Percentiles rank a stretch among this genome's conserved stretches.
phyloP scores from a whole-genome alignment of 2,888 invertebrate genomes.

The Magallana nippona region DNA sequence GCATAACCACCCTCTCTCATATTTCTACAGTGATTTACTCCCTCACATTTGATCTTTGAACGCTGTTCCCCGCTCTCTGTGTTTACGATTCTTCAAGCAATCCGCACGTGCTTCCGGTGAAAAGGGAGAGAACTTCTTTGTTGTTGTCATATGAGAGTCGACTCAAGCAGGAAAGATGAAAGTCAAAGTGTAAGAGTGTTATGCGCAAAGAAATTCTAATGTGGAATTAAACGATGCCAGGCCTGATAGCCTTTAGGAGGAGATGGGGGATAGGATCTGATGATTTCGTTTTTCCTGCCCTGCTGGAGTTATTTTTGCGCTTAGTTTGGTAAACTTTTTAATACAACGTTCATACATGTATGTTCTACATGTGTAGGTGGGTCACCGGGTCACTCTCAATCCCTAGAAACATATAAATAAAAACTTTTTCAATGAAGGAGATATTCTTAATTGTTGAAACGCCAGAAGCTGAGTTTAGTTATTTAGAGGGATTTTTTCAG shows the following conservation, averaged over 20 bases:
- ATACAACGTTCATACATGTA: background rate
- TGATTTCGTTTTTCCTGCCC: conserved; percentile 92
- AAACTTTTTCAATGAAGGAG: too few relatives aligned
- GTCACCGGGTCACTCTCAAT: background rate
- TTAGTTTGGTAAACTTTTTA: conserved; percentile 80
- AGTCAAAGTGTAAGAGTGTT: background rate
- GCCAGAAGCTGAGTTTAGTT: background rate
- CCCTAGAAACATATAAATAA: too few relatives aligned
- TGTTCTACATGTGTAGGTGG: background rate
- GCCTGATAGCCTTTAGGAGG: conserved; percentile 90
- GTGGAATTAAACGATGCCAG: conserved; percentile 85
- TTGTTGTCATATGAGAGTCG: background rate
- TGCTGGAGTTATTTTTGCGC: conserved; percentile 81
- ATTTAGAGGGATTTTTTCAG: too few relatives aligned
- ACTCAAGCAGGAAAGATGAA: background rate
- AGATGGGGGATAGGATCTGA: conserved; percentile 95
- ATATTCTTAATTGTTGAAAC: background rate
- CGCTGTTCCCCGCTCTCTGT: background rate
- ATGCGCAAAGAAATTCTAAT: background rate
- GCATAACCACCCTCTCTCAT: too few relatives aligned
- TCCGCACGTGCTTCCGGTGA: conserved; percentile 36
- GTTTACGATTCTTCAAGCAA: too few relatives aligned
- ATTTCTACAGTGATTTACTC: too few relatives aligned
- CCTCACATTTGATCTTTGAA: too few relatives aligned
- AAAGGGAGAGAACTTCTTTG: conserved; percentile 15